phyloP scores from a whole-genome alignment of 92 coral and sea anemone genomes.

The Parazoanthus atlanticus region DNA sequence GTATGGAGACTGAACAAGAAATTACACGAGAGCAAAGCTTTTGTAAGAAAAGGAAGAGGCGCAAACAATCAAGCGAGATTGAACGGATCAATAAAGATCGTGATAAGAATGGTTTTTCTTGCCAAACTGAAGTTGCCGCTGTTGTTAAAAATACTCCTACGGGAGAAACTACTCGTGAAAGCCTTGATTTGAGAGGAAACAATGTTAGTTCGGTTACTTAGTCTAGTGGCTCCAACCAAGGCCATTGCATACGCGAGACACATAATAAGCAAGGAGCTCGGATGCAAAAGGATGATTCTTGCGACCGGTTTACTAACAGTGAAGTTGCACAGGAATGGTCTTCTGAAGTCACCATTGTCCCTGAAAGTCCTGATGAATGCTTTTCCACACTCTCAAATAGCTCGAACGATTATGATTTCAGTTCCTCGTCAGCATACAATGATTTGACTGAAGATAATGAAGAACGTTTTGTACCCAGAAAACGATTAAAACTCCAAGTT shows the following conservation, averaged over 20 bases:
- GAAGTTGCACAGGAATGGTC: background rate
- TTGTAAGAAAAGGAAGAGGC: slow-evolving; percentile 15
- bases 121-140: background rate
- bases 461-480: slow-evolving; percentile 3
- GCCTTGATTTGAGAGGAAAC: background rate
- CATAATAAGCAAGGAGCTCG: background rate
- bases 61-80: background rate
- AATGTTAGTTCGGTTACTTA: background rate
- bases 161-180: background rate
- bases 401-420: background rate
- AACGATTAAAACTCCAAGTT: slow-evolving; percentile 14
- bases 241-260: background rate
- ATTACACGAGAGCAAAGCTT: background rate
- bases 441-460: background rate
- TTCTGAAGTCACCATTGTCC: slow-evolving; percentile 4
- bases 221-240: background rate
- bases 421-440: background rate
- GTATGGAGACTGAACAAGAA: background rate
- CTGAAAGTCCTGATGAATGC: slow-evolving; percentile 29
- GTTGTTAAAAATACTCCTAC: background rate
- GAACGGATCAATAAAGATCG: background rate
- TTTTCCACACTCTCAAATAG: background rate
- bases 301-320: background rate
- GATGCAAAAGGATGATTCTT: background rate
- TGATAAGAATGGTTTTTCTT: background rate